These are phyloP conservation scores for Zaprionus lineosus DNA, from an alignment of 2,888 invertebrate genomes.

Conservation along the genomic window DNA sequence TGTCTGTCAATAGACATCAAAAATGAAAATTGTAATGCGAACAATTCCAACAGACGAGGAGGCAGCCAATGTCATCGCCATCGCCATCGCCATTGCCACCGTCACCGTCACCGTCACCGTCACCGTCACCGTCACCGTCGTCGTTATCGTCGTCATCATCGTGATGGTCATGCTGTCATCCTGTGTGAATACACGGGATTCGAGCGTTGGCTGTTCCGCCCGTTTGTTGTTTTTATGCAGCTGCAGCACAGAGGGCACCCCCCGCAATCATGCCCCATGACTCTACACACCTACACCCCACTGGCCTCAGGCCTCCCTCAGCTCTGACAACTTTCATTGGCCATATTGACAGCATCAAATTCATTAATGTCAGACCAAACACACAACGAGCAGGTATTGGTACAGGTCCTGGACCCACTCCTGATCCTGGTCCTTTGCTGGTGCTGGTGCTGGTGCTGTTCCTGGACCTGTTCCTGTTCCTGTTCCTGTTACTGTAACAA, in stretches of 20 bases:
- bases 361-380: constrained; percentile 68
- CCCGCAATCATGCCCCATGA: neutral
- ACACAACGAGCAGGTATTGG: constrained; percentile 41
- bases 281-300: too few relatives aligned
- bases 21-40: constrained; percentile 75
- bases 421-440: neutral
- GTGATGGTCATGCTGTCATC: constrained; percentile 46
- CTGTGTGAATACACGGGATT: constrained; percentile 39
- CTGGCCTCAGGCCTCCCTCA: constrained; percentile 7
- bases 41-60: constrained; percentile 55
- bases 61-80: constrained; percentile 50
- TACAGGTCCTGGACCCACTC: constrained; percentile 1
- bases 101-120: too few relatives aligned
- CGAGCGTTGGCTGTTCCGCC: constrained; percentile 39
- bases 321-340: constrained; percentile 39
- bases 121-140: too few relatives aligned
- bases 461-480: neutral
- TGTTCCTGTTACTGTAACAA: constrained; percentile 2
- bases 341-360: constrained; percentile 74
- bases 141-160: too few relatives aligned
- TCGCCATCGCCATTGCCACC: too few relatives aligned
- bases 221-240: constrained; percentile 68
- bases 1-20: constrained; percentile 72
- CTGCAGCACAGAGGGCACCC: constrained; percentile 15
- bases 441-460: constrained; percentile 1